Conservation (phyloP, 1,140 invertebrate species). For the Polyergus mexicanus region DNA sequence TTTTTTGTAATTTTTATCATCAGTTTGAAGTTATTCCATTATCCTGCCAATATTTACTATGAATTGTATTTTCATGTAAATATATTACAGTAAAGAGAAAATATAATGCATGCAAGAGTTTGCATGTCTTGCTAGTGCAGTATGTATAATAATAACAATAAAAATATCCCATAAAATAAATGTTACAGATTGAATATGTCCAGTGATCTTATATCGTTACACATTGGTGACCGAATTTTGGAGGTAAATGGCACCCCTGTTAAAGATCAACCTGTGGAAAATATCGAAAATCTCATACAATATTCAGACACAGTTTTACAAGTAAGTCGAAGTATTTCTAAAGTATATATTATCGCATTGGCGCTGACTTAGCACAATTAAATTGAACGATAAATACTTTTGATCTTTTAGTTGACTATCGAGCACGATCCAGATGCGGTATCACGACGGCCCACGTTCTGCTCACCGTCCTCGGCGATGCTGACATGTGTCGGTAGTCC, state of each 20-base stretch:
- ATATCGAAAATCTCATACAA: constrained; percentile 92
- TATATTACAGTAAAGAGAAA: constrained; percentile 34
- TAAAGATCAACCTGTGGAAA: constrained; percentile 92
- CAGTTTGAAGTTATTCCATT: background rate
- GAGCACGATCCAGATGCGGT: constrained; percentile 95
- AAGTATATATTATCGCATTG: background rate
- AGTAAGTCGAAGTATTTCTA: constrained; percentile 83
- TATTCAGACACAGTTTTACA: constrained; percentile 92
- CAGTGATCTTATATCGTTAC: constrained; percentile 93
- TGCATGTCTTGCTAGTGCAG: constrained; percentile 65
- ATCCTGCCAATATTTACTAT: background rate
- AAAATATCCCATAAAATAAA: constrained; percentile 54
- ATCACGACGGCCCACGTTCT: constrained; percentile 84
- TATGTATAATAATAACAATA: background rate
- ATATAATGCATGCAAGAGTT: constrained; percentile 66
- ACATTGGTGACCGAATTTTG: constrained; percentile 96
- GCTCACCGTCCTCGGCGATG: constrained; percentile 82
- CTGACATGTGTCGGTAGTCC: constrained; percentile 82
- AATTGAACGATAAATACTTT: constrained; percentile 14
- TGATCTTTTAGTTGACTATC: constrained; percentile 90
- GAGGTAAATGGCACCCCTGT: constrained; percentile 97
- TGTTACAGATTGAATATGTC: constrained; percentile 92
- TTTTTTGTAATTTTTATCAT: constrained; percentile 10
- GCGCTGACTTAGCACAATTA: background rate
- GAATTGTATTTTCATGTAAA: background rate